Evolutionary conservation across 1,140 invertebrate genomes (phyloP).

Genomic region (Ganaspis sp.): DNA sequence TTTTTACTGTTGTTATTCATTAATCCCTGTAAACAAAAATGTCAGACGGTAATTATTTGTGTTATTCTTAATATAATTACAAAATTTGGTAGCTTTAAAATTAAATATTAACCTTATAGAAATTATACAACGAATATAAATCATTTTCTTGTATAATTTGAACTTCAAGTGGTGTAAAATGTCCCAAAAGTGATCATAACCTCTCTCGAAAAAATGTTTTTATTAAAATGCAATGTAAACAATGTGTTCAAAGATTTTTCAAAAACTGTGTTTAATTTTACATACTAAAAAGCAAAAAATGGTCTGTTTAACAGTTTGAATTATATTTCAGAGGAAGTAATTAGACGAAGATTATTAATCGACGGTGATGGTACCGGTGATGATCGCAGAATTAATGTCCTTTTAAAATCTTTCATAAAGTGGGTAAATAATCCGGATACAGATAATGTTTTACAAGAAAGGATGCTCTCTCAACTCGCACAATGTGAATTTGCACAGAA

Average conservation of each 20-base stretch:
- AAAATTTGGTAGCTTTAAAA: too few species aligned
- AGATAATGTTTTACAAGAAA: constrained; percentile 83
- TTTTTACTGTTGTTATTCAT: background rate
- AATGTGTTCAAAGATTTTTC: too few species aligned
- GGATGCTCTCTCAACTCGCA: constrained; percentile 87
- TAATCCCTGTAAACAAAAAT: background rate
- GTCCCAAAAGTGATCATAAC: too few species aligned
- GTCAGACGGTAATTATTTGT: constrained; percentile 3
- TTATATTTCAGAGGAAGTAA: constrained; percentile 90
- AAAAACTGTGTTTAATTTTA: too few species aligned
- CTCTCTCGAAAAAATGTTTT: too few species aligned
- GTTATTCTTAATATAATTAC: background rate
- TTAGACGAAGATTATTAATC: constrained; percentile 90
- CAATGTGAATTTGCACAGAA: constrained; percentile 93
- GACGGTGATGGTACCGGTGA: constrained; percentile 98
- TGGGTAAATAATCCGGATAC: constrained; percentile 87
- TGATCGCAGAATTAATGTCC: constrained; percentile 90
- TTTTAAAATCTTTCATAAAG: constrained; percentile 92
- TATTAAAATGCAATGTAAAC: too few species aligned
- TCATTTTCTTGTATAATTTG: too few species aligned
- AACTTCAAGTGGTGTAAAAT: too few species aligned
- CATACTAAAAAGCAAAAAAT: too few species aligned
- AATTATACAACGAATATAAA: too few species aligned
- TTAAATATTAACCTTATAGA: too few species aligned
- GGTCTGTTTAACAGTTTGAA: background rate